phyloP scores from a whole-genome alignment of 2,888 invertebrate species.

The Dolichomitus sp. region DNA sequence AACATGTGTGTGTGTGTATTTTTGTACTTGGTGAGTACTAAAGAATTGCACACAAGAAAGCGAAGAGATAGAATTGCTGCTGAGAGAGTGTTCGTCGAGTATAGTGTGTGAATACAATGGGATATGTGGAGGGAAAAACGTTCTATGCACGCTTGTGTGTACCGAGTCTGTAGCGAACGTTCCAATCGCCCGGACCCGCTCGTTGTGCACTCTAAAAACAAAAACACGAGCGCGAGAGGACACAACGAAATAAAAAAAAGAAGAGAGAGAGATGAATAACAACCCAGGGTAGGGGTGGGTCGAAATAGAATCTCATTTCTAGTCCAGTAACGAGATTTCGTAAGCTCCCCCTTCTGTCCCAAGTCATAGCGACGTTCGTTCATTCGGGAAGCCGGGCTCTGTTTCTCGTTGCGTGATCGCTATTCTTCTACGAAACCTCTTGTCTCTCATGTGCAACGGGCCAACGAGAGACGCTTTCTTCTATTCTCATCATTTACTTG shows the following conservation, averaged over 20 bases:
- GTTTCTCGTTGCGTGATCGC: constrained; percentile 60
- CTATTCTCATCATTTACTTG: constrained; percentile 22
- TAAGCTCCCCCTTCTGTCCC: constrained; percentile 28
- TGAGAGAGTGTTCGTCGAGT: background rate
- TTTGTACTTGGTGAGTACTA: constrained; percentile 19
- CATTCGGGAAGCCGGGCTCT: constrained; percentile 49
- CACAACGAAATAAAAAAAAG: constrained; percentile 34
- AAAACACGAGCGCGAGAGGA: constrained; percentile 24
- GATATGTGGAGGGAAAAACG: constrained; percentile 27
- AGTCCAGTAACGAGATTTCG: constrained; percentile 63
- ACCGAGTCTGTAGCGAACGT: constrained; percentile 9
- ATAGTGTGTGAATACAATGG: constrained; percentile 2
- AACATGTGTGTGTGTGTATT: background rate
- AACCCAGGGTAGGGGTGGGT: constrained; percentile 21
- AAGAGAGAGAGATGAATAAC: constrained; percentile 5
- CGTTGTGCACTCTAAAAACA: constrained; percentile 52
- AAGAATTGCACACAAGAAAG: constrained; percentile 27
- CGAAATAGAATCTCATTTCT: constrained; percentile 65
- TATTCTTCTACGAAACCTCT: constrained; percentile 56
- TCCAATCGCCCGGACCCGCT: background rate
- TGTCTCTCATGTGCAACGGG: constrained; percentile 39
- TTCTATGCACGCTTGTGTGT: background rate
- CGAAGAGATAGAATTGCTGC: constrained; percentile 40
- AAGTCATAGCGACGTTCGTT: constrained; percentile 42
- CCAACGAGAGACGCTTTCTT: constrained; percentile 48